Percentiles rank a stretch among this genome's conserved stretches.
Conservation (phyloP, 2,888 invertebrate genomes). For the Iselma pallidipennis region DNA sequence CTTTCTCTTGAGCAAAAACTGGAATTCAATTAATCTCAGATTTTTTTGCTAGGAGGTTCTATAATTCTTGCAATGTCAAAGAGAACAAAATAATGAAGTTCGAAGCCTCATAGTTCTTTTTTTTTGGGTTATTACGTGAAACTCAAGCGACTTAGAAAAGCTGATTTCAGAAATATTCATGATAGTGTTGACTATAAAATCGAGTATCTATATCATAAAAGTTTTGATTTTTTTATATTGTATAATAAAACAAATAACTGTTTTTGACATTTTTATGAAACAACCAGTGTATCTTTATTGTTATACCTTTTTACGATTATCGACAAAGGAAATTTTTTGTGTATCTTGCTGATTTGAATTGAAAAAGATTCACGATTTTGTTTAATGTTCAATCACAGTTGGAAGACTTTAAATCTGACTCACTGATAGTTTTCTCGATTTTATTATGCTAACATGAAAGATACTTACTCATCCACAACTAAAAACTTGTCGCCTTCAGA, state of each 20-base stretch:
- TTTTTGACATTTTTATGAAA: not conserved
- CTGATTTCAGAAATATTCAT: not conserved
- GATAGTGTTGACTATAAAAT: not conserved
- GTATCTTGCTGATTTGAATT: not conserved
- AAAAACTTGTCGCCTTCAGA: constrained; percentile 88
- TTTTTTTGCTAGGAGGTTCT: no score
- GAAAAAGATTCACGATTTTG: no score
- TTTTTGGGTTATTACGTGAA: not conserved
- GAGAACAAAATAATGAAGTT: no score
- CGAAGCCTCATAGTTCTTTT: not conserved
- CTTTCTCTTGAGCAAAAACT: no score
- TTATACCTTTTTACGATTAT: not conserved
- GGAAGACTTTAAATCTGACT: no score
- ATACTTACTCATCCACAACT: constrained; percentile 85
- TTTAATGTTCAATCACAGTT: no score
- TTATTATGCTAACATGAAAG: not conserved
- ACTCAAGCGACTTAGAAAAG: not conserved
- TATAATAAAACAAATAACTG: not conserved
- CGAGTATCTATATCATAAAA: not conserved
- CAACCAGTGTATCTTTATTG: not conserved
- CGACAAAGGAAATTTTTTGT: not conserved
- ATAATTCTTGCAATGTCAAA: no score
- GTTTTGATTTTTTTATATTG: not conserved
- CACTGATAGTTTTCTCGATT: no score
- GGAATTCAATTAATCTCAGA: not conserved